Conservation (phyloP, 1,140 invertebrate species). For the Platorchestia sp. region DNA sequence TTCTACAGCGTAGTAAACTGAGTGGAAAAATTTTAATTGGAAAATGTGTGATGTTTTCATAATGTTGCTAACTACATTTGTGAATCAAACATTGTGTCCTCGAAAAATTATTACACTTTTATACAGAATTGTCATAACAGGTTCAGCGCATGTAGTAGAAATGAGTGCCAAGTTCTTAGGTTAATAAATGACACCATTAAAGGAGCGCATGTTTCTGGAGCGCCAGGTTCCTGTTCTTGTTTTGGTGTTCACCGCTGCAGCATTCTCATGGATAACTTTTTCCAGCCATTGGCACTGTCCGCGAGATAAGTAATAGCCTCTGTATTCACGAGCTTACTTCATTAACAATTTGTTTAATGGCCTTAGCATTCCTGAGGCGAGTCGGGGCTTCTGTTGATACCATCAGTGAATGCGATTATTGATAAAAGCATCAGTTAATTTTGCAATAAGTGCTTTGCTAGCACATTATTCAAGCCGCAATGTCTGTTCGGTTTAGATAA, state of each 20-base stretch:
- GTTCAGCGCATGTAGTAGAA: neutral
- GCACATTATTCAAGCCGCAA: conserved; percentile 41
- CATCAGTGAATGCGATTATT: conserved; percentile 52
- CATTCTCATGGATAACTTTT: neutral
- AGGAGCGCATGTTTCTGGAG: neutral
- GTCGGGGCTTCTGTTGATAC: conserved; percentile 55
- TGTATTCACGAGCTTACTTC: conserved; percentile 50
- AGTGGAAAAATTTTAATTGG: neutral
- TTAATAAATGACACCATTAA: neutral
- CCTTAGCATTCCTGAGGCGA: conserved; percentile 28
- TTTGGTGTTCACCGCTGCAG: neutral
- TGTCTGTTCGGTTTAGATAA: conserved; percentile 38
- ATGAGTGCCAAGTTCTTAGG: neutral
- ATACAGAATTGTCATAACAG: neutral
- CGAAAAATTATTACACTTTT: neutral
- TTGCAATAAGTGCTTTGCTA: conserved; percentile 31
- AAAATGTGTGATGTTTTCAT: neutral
- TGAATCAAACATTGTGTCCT: neutral
- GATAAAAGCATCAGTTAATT: conserved; percentile 56
- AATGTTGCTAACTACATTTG: neutral
- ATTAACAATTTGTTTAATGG: conserved; percentile 52
- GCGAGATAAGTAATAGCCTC: conserved; percentile 32
- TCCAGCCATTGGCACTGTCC: conserved; percentile 15
- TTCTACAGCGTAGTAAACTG: neutral
- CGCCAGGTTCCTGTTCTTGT: neutral